A percentile compares a stretch with the other conserved stretches of the same genome.
Evolutionary conservation across 2,797 vertebrate genomes (phyloP).

Genomic region (Peromyscus eremicus): DNA sequence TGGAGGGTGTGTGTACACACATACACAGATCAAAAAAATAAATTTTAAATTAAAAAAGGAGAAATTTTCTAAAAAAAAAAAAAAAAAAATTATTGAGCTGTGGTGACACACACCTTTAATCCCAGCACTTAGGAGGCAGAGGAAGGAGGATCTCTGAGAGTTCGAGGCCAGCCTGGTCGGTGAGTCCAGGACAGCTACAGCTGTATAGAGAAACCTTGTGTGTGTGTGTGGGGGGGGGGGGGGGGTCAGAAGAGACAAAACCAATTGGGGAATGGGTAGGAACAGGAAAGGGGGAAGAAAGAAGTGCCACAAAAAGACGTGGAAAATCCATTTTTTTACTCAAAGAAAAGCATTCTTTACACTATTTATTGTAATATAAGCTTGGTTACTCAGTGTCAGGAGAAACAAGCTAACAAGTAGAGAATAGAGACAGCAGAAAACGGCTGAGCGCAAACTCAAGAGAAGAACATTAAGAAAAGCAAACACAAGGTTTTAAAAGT

Average conservation of each 20-base stretch:
- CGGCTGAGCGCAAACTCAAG: conserved; percentile 29
- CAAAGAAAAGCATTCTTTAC: background rate
- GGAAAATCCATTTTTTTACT: background rate
- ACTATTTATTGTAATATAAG: background rate
- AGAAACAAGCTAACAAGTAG: conserved; percentile 33
- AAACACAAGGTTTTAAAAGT: conserved; percentile 61
- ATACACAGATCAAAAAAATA: background rate
- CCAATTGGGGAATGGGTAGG: background rate
- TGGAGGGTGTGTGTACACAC: too few species aligned
- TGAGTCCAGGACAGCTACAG: background rate
- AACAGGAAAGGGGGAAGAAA: background rate
- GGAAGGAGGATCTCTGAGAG: background rate
- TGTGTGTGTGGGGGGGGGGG: too few species aligned
- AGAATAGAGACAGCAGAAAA: conserved; percentile 36
- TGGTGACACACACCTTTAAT: background rate
- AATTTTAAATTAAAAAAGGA: background rate
- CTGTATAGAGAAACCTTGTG: background rate
- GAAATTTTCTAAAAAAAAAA: background rate
- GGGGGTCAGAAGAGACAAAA: background rate
- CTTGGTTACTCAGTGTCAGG: background rate
- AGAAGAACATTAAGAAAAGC: conserved; percentile 44
- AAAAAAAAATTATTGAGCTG: too few species aligned
- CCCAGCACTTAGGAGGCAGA: background rate
- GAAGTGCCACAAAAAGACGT: background rate
- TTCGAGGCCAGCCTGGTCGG: background rate